Conservation (phyloP, 1,140 invertebrate genomes). For the Agraylea sexmaculata region DNA sequence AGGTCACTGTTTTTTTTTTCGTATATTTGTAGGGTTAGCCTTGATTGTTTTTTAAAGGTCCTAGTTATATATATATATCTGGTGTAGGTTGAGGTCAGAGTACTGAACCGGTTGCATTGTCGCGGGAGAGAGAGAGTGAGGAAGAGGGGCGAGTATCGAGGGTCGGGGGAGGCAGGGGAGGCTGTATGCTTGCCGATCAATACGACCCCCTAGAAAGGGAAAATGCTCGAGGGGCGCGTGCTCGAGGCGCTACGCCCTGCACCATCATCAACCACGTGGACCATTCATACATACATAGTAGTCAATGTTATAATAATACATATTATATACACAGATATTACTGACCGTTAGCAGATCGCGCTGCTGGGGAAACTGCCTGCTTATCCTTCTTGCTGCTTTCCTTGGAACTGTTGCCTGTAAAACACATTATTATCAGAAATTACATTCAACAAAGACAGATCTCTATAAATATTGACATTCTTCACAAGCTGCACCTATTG, state of each 20-base stretch:
- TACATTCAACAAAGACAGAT: constrained; percentile 1
- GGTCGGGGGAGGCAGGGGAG: background rate
- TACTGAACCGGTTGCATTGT: background rate
- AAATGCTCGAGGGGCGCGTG: background rate
- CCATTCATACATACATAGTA: too few species aligned
- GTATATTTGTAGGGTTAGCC: too few species aligned
- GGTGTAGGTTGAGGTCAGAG: background rate
- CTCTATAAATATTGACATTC: too few species aligned
- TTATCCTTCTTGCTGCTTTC: constrained; percentile 51
- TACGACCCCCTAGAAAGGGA: constrained; percentile 4
- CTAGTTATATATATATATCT: too few species aligned
- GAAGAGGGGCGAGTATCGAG: background rate
- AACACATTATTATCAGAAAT: too few species aligned
- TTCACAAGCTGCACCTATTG: too few species aligned
- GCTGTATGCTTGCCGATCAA: constrained; percentile 4
- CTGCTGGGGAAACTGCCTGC: constrained; percentile 55
- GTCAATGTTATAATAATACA: too few species aligned
- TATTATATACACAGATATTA: too few species aligned
- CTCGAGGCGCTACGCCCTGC: background rate
- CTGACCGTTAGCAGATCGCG: constrained; percentile 45
- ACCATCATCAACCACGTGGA: background rate
- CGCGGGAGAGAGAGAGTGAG: background rate
- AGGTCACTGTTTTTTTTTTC: too few species aligned
- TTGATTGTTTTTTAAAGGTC: too few species aligned
- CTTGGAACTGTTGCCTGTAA: constrained; percentile 57